A percentile compares a stretch with the other conserved stretches of the same genome.
Evolutionary conservation across 2,797 vertebrate species (phyloP).

Genomic region (Pipistrellus nathusii): DNA sequence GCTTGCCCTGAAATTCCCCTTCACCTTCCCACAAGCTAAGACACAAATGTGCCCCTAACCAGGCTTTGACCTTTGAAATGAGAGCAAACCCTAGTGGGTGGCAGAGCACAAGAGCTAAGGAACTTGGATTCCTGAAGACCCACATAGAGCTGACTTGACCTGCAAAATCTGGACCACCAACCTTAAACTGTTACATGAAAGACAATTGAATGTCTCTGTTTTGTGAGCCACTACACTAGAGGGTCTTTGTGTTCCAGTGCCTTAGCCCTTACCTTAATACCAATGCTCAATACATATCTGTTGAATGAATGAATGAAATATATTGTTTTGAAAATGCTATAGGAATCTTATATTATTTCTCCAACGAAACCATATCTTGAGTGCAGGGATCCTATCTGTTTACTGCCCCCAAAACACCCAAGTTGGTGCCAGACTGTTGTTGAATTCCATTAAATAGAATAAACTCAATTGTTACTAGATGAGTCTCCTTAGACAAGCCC

Average conservation of each 20-base stretch:
- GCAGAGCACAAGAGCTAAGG: not conserved
- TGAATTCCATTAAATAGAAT: slow-evolving; percentile 62
- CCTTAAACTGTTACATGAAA: not conserved
- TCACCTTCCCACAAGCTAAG: not conserved
- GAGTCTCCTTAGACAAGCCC: slow-evolving; percentile 6
- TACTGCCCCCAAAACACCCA: not conserved
- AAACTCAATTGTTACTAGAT: slow-evolving; percentile 49
- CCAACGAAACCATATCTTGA: not conserved
- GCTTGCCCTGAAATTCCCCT: not conserved
- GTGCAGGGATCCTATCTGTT: not conserved
- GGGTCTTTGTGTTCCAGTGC: not conserved
- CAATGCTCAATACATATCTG: not conserved
- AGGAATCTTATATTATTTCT: slow-evolving; percentile 48
- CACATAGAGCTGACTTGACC: not conserved
- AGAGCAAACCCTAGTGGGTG: not conserved
- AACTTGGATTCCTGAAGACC: slow-evolving; percentile 32
- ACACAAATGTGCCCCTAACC: not conserved
- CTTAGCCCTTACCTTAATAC: not conserved
- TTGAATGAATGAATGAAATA: not conserved
- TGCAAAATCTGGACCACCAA: not conserved
- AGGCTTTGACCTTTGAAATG: slow-evolving; percentile 23
- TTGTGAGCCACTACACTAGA: not conserved
- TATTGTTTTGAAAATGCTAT: slow-evolving; percentile 2
- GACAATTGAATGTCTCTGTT: not conserved
- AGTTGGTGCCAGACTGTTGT: not conserved